These are phyloP conservation scores for Empidonax traillii DNA, from an alignment of 2,113 vertebrate species.

Conservation along the genomic window DNA sequence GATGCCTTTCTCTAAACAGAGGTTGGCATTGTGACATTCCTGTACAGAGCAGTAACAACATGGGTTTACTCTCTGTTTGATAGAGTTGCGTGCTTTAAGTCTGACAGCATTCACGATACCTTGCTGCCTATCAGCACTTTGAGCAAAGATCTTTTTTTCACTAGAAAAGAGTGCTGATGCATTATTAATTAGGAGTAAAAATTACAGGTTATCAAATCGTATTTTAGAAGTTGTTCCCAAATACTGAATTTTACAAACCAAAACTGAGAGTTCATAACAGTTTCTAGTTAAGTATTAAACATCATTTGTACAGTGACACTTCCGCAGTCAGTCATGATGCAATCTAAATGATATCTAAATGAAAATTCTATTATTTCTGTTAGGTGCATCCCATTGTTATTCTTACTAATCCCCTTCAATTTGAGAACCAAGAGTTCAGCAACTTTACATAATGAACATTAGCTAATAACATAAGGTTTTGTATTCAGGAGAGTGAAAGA, in stretches of 20 bases:
- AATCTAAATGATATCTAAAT: not conserved
- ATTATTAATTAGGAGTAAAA: not conserved
- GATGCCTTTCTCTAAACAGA: conserved; percentile 6
- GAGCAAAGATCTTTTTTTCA: not conserved
- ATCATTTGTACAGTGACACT: not conserved
- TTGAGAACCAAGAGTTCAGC: not conserved
- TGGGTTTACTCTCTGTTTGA: not conserved
- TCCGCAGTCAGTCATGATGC: not conserved
- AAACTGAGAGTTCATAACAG: not conserved
- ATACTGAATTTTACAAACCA: not conserved
- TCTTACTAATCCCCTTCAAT: not conserved
- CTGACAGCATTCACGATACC: not conserved
- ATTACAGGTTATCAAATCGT: not conserved
- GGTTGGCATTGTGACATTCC: not conserved
- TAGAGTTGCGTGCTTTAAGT: not conserved
- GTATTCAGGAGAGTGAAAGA: not conserved
- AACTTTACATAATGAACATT: not conserved
- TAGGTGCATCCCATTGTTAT: not conserved
- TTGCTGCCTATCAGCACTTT: not conserved
- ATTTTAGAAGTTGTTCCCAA: not conserved
- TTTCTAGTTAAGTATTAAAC: not conserved
- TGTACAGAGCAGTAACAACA: not conserved
- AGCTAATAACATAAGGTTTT: not conserved
- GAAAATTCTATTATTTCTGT: not conserved
- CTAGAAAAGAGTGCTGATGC: not conserved